Evolutionary conservation across 2,797 vertebrate genomes (phyloP).

Genomic region (Erethizon dorsatum): DNA sequence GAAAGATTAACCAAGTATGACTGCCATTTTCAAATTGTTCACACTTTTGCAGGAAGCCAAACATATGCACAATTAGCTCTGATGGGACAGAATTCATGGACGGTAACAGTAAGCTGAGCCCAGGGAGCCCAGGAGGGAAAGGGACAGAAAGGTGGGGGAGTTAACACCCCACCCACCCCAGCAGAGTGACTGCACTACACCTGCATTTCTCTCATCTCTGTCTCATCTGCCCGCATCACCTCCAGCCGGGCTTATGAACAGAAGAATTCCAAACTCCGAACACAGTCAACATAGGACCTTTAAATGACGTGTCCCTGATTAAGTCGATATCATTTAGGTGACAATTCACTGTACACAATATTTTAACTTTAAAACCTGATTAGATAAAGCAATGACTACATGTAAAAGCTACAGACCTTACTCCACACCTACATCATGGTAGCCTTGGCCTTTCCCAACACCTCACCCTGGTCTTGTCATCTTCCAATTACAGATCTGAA

Average conservation of each 20-base stretch:
- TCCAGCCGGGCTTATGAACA: background rate
- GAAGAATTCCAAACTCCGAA: background rate
- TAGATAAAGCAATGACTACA: background rate
- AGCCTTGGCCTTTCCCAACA: background rate
- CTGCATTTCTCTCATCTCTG: background rate
- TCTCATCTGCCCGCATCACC: background rate
- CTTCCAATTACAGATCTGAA: background rate
- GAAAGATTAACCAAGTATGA: background rate
- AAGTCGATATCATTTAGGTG: background rate
- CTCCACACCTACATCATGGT: no score
- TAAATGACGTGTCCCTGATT: background rate
- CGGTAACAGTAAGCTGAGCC: background rate
- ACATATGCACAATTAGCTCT: background rate
- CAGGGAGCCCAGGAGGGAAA: background rate
- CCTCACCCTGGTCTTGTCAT: background rate
- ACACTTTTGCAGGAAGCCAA: background rate
- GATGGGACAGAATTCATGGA: background rate
- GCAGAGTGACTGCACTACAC: background rate
- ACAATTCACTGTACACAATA: background rate
- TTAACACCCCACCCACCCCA: rapidly evolving
- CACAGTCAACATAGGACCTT: background rate
- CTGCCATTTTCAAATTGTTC: background rate
- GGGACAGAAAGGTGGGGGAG: background rate
- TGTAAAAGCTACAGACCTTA: background rate
- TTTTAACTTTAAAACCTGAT: background rate